Evolutionary conservation across 2,888 invertebrate species (phyloP).

Genomic region (Sinelater perroti): DNA sequence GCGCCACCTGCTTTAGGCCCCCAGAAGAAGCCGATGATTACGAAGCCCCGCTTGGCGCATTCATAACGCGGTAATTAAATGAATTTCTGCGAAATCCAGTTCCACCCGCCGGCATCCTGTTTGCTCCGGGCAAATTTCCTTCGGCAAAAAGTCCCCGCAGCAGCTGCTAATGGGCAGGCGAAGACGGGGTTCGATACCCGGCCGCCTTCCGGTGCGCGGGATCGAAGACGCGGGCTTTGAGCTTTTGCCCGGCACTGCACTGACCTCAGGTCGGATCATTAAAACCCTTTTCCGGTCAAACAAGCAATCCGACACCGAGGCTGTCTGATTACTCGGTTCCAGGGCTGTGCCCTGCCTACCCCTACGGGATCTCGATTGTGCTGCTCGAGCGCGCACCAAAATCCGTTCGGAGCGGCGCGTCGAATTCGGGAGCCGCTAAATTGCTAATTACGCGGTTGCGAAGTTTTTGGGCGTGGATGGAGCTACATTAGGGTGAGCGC

Average conservation of each 20-base stretch:
- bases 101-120: neutral
- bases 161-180: constrained; percentile 3
- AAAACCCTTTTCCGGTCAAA: constrained; percentile 31
- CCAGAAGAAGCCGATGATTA: neutral
- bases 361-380: constrained; percentile 13
- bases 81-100: neutral
- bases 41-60: neutral
- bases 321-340: constrained; percentile 18
- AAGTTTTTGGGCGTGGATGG: no score
- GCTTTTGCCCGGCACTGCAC: constrained; percentile 5
- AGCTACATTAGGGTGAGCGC: no score
- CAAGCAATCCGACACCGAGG: constrained; percentile 28
- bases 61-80: constrained; percentile 2
- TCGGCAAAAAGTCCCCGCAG: neutral
- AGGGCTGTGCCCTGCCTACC: constrained; percentile 1
- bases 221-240: constrained; percentile 12
- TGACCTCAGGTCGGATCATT: constrained; percentile 27
- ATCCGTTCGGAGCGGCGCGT: constrained; percentile 9
- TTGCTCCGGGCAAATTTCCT: constrained; percentile 7
- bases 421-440: neutral
- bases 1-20: neutral
- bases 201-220: constrained; percentile 3
- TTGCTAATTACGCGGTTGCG: neutral
- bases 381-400: constrained; percentile 14
- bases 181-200: constrained; percentile 5